phyloP scores from a whole-genome alignment of 2,797 vertebrate species.

The Schizopygopsis malacanthus region DNA sequence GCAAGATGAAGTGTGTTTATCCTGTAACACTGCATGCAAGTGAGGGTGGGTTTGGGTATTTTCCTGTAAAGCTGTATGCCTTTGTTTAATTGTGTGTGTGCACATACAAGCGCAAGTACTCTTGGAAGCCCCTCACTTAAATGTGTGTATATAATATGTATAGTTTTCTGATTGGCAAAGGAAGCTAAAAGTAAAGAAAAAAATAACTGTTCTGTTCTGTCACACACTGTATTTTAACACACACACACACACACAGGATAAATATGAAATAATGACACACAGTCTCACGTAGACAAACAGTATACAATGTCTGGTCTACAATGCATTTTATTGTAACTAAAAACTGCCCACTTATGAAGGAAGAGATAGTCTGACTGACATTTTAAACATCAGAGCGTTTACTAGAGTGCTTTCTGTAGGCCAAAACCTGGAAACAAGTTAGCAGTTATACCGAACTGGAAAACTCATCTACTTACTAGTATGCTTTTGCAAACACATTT shows the following conservation, averaged over 20 bases:
- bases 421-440: background rate
- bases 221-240: background rate
- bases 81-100: conserved; percentile 30
- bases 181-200: no score
- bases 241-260: background rate
- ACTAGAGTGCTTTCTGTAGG: background rate
- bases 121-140: conserved; percentile 18
- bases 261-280: no score
- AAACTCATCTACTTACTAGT: background rate
- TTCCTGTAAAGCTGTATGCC: conserved; percentile 42
- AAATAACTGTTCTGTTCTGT: no score
- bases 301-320: conserved; percentile 13
- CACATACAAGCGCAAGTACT: conserved; percentile 6
- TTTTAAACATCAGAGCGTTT: background rate
- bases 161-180: conserved; percentile 31
- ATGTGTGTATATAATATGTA: no score
- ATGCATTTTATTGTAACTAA: background rate
- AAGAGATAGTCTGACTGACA: background rate
- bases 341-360: background rate
- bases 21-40: conserved; percentile 38
- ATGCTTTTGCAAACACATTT: background rate
- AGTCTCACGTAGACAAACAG: background rate
- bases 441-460: background rate
- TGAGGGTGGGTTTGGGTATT: conserved; percentile 53
- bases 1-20: conserved; percentile 46